A percentile compares a stretch with the other conserved stretches of the same genome.
phyloP scores from a whole-genome alignment of 2,888 invertebrate species.

The Orchesellides sinensis region DNA sequence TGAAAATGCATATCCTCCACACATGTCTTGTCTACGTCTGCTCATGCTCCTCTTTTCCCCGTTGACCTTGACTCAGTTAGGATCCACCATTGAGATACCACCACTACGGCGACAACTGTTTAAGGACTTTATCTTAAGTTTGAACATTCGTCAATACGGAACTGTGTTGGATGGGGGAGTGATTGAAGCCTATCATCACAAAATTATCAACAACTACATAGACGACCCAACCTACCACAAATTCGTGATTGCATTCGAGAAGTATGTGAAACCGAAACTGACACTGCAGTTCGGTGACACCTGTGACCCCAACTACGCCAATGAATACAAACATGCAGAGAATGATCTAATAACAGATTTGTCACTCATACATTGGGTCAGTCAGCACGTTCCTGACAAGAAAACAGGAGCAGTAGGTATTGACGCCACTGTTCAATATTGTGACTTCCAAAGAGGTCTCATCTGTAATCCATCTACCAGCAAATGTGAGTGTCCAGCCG shows the following conservation, averaged over 20 bases:
- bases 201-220: background rate
- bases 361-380: background rate
- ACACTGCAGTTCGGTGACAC: background rate
- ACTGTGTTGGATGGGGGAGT: background rate
- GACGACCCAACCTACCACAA: background rate
- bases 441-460: background rate
- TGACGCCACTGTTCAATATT: background rate
- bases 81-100: no score
- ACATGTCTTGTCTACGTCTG: no score
- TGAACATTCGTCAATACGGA: background rate
- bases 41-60: no score
- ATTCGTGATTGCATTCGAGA: background rate
- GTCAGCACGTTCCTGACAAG: background rate
- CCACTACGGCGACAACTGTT: background rate
- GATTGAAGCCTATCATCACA: background rate
- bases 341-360: background rate
- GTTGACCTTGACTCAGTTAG: no score
- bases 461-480: background rate
- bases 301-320: background rate
- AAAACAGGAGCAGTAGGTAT: background rate
- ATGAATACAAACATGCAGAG: background rate
- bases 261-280: background rate
- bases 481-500: background rate
- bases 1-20: no score
- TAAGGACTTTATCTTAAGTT: background rate